Base-by-base conservation (phyloP, 2,113 vertebrate genomes). In the Plectropomus leopardus region DNA sequence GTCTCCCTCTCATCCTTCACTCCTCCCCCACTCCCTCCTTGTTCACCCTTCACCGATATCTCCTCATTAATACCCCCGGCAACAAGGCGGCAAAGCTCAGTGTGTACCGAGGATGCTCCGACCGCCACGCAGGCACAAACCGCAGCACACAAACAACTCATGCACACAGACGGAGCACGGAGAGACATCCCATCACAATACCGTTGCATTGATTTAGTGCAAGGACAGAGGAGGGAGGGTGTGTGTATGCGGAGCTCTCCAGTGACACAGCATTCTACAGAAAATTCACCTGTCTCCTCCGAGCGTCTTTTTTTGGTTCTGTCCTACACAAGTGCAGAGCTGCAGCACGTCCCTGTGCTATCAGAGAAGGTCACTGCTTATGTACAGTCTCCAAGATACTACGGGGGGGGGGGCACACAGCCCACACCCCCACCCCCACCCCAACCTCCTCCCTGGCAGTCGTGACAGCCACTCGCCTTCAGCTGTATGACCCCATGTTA, bases 261-360 rank as follows among this genome's bases (percentile, higher is more conserved):
- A 88, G 88, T 95, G 94, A 95, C 93, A 95, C 93, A 95, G 95
- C 92, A 93, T 87, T 93, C 85, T 95, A 79, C 61, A 90, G 73
- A 79, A 32, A 55, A 61, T 28, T 50, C 54, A 26, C 53, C 50
- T 16, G 42, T 65, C 44, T 70, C 28, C 44, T 70, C 28, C 3
- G 5, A 32, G 28, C 30, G 40, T 78, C 58, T 70, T 58, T 70
- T 58, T 61, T 57, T 72, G 72, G 58, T 48, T 50, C 21, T 36
- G 47, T 28, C 48, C 26, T 10, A 63, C 42, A 34, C 21, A 66
- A 67, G 60, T 58, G 70, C 65, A 64, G 63, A 26, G 17, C 19
- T 34, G 55, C 71, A 24, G 42, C 50, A 51, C 3, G 36, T 47
- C 51, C 6, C 26, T 55, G 9, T 42, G 30, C 32, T 60, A 72